Evolutionary conservation across 2,113 vertebrate genomes (phyloP), one percentile per base, ranked within the genome.

Genomic region (Oreochromis tanganicae): DNA sequence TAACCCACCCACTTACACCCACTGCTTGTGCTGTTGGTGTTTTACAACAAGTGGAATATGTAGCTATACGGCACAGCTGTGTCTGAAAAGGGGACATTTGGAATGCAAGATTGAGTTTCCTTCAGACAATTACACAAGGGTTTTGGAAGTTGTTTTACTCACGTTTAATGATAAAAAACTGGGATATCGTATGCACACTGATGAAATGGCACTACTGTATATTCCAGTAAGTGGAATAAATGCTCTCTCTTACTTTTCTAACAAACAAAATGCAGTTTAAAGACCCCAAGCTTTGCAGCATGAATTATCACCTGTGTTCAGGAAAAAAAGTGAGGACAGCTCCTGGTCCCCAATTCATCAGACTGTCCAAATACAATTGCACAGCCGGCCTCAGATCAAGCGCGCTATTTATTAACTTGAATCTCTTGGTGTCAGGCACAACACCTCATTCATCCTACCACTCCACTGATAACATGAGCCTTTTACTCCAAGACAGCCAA

Each of bases 311-410:
- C 91, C 91, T 80, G 82, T 71, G 85, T 68, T 94, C 83, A 75
- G 85, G 78, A 90, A 89, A 90, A 90, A 89, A 90, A 88, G 87
- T 66, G 85, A 85, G 86, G 90, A 91, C 87, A 83, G 89, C 85
- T 89, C 85, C 80, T 5, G n/a, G 91, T 92, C 85, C 63, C 63
- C 88, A 90, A 96, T 96, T 96, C 92, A 96, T 97, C 96, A 96
- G 89, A 79, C 71, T 92, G 86, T 87, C 89, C 91, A 93, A 93
- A 95, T 88, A 95, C 92, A 92, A 94, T 95, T 91, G 94, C 87
- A 84, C 87, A 85, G 91, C 81, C 71, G 34, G 83, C 86, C 88
- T 73, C 59, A 54, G 92, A 93, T 92, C 90, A 93, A 90, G 90
- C 82, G 11, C 48, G 34, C 89, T 86, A 94, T 96, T 95, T 95